A percentile compares a stretch with the other conserved stretches of the same genome.
These are phyloP conservation scores for Cydia amplana DNA, from an alignment of 1,140 invertebrate genomes.

Conservation along the genomic window DNA sequence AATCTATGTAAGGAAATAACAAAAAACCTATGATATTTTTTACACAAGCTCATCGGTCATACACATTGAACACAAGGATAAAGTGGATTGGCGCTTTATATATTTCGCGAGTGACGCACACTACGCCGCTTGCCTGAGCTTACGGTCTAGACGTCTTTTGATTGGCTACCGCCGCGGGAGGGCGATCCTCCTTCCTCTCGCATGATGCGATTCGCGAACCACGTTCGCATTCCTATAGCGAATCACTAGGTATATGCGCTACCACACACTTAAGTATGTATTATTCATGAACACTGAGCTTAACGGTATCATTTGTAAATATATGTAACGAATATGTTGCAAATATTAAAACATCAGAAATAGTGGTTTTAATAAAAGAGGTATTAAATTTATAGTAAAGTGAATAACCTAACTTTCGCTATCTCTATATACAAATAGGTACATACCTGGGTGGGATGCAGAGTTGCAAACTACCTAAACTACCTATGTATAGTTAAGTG, in stretches of 20 bases:
- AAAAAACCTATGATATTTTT: constrained; percentile 14
- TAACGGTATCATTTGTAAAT: not conserved
- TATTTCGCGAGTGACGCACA: constrained; percentile 56
- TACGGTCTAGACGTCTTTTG: constrained; percentile 53
- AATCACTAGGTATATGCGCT: constrained; percentile 50
- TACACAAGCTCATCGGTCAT: not conserved
- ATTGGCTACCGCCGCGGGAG: constrained; percentile 69
- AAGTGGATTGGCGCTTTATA: constrained; percentile 56
- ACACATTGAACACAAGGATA: constrained; percentile 29
- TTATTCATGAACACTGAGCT: constrained; percentile 10
- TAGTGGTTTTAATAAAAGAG: not conserved
- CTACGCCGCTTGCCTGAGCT: constrained; percentile 47
- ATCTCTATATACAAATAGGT: no score
- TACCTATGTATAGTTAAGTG: no score
- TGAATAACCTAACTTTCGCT: no score
- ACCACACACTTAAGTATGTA: constrained; percentile 43
- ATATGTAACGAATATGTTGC: not conserved
- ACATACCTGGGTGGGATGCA: no score
- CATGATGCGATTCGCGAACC: constrained; percentile 73
- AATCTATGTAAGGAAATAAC: constrained; percentile 30
- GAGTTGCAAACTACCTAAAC: no score
- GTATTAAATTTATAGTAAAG: not conserved
- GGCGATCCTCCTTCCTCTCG: constrained; percentile 77
- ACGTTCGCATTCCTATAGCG: constrained; percentile 54
- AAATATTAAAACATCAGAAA: not conserved